Conservation (phyloP, 2,888 invertebrate species). For the Philopedon plagiatum region DNA sequence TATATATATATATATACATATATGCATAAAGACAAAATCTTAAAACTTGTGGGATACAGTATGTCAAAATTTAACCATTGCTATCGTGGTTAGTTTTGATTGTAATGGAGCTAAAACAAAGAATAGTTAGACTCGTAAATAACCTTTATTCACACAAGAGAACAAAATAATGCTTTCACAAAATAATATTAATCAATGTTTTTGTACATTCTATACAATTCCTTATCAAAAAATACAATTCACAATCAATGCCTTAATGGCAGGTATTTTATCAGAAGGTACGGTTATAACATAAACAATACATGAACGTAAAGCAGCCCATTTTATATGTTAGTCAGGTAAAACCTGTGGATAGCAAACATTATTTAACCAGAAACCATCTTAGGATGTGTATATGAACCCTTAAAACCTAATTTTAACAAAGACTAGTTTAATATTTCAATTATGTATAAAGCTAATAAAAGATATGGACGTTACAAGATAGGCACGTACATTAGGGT, state of each 20-base stretch:
- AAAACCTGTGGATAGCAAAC: neutral
- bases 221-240: slow-evolving; percentile 66
- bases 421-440: slow-evolving; percentile 45
- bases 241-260: slow-evolving; percentile 58
- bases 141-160: slow-evolving; percentile 64
- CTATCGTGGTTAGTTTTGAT: too few species aligned
- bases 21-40: too few species aligned
- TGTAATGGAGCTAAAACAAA: too few species aligned
- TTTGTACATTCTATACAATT: slow-evolving; percentile 66
- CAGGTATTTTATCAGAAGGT: slow-evolving; percentile 42
- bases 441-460: slow-evolving; percentile 35
- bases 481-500: slow-evolving; percentile 39
- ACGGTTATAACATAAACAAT: too few species aligned
- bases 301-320: too few species aligned
- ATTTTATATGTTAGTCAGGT: too few species aligned
- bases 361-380: slow-evolving; percentile 9
- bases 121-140: slow-evolving; percentile 56
- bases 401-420: slow-evolving; percentile 37
- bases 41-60: too few species aligned
- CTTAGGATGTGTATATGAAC: slow-evolving; percentile 24
- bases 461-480: slow-evolving; percentile 39
- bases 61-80: too few species aligned
- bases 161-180: slow-evolving; percentile 66
- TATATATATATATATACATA: too few species aligned
- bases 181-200: slow-evolving; percentile 64